A percentile compares a stretch with the other conserved stretches of the same genome.
phyloP scores from a whole-genome alignment of 1,140 invertebrate species.

The Drosophila triauraria region DNA sequence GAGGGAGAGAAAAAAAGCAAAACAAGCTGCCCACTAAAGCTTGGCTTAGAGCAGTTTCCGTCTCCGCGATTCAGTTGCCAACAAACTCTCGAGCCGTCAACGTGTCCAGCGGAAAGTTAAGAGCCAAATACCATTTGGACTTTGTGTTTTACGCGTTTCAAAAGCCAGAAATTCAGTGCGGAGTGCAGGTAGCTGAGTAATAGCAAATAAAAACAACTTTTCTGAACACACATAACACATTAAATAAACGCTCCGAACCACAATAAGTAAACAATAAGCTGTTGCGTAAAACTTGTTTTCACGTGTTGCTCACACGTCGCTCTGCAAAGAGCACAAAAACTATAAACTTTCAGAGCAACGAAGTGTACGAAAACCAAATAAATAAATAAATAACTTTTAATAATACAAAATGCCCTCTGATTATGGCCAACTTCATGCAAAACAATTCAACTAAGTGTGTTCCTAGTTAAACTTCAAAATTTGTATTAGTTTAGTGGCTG shows the following conservation, averaged over 20 bases:
- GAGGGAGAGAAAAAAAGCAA: conserved; percentile 26
- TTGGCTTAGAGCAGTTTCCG: conserved; percentile 57
- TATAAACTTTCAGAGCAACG: conserved; percentile 23
- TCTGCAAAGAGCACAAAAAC: conserved; percentile 44
- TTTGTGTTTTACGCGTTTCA: conserved; percentile 52
- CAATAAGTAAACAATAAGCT: conserved; percentile 41
- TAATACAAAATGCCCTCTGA: conserved; percentile 26
- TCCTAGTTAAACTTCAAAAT: conserved; percentile 23
- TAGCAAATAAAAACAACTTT: conserved; percentile 33
- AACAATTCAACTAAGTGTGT: conserved; percentile 9
- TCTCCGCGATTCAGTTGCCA: conserved; percentile 57
- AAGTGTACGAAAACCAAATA: conserved; percentile 33
- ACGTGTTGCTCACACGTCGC: conserved; percentile 61
- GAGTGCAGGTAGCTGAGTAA: conserved; percentile 57
- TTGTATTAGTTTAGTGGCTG: conserved; percentile 11
- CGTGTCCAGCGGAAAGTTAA: conserved; percentile 62
- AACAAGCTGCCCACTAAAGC: conserved; percentile 36
- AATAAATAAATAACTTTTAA: conserved; percentile 24
- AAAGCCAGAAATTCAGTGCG: conserved; percentile 24
- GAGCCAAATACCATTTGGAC: conserved; percentile 9
- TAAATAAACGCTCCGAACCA: conserved; percentile 12
- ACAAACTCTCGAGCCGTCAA: conserved; percentile 68
- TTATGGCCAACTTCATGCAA: conserved; percentile 38
- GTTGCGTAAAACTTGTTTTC: conserved; percentile 80
- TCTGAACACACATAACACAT: conserved; percentile 21